These are phyloP conservation scores for Agrochola macilenta DNA, from an alignment of 2,888 invertebrate genomes.

Conservation along the genomic window DNA sequence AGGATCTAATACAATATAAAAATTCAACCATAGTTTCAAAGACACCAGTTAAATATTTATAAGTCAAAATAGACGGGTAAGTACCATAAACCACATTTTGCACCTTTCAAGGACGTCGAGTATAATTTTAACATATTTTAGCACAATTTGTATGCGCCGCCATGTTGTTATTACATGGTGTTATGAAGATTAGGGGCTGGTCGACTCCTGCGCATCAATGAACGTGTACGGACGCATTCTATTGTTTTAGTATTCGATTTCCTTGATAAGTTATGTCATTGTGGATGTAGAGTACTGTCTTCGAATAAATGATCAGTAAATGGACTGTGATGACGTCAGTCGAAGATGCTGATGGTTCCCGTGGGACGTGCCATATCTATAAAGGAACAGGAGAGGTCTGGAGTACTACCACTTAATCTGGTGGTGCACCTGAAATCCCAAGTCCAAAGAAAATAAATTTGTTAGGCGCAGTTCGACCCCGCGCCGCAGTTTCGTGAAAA, in stretches of 20 bases:
- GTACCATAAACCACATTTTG: conserved; percentile 47
- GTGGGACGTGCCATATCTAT: background rate
- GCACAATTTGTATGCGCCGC: conserved; percentile 50
- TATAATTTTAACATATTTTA: conserved; percentile 40
- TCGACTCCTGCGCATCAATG: conserved; percentile 45
- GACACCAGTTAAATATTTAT: conserved; percentile 55
- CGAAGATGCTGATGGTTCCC: background rate
- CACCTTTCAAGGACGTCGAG: conserved; percentile 44
- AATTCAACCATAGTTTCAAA: conserved; percentile 32
- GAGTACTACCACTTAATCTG: background rate
- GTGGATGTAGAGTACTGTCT: conserved; percentile 36
- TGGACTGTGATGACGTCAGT: background rate
- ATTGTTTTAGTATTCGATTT: conserved; percentile 35
- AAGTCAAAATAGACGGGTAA: conserved; percentile 35
- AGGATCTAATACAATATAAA: conserved; percentile 14
- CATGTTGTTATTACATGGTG: conserved; percentile 48
- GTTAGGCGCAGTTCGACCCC: no score
- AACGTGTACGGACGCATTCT: conserved; percentile 25
- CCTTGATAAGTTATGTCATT: conserved; percentile 50
- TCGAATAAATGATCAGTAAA: conserved; percentile 27
- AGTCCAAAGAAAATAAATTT: no score
- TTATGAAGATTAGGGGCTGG: conserved; percentile 51
- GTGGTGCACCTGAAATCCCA: background rate
- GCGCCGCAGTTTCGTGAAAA: no score
- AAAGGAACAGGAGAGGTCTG: background rate